Conservation (phyloP, 37 sponge, comb jelly and placozoan species). For the Amphimedon queenslandica region DNA sequence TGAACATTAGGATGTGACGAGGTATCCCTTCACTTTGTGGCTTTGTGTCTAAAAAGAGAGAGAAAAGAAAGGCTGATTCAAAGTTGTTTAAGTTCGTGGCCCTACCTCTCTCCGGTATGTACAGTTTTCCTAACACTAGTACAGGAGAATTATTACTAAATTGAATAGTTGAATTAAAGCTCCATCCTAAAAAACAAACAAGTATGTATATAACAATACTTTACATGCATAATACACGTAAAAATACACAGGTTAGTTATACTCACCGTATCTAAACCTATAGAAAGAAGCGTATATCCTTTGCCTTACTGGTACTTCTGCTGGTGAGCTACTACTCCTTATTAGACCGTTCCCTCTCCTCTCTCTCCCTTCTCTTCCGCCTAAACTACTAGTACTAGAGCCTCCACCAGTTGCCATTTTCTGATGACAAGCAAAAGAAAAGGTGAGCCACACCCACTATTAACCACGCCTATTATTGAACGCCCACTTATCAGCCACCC, state of each 20-base stretch:
- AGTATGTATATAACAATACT: not conserved
- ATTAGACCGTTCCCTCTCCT: no score
- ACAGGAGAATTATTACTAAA: conserved; percentile 24
- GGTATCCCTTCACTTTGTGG: conserved; percentile 44
- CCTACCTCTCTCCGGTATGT: conserved; percentile 12
- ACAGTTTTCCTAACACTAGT: conserved; percentile 47
- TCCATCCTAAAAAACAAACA: conserved; percentile 31
- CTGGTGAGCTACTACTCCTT: not conserved
- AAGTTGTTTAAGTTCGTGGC: not conserved
- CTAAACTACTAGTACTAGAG: not conserved
- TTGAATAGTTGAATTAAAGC: conserved; percentile 38
- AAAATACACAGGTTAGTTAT: not conserved
- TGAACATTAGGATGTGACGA: conserved; percentile 50
- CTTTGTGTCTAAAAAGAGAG: not conserved
- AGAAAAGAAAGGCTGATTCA: not conserved
- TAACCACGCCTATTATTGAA: not conserved
- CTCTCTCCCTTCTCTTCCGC: not conserved
- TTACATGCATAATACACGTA: not conserved
- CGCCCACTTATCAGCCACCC: not conserved
- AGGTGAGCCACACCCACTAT: not conserved
- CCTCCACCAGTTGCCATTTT: not conserved
- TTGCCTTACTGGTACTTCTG: conserved; percentile 23
- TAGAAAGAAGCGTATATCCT: conserved; percentile 40
- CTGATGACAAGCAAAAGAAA: not conserved
- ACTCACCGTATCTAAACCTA: conserved; percentile 53